Evolutionary conservation across 2,113 vertebrate species (phyloP), one percentile per base, ranked within the genome.

Genomic region (Triplophysa tibetana): DNA sequence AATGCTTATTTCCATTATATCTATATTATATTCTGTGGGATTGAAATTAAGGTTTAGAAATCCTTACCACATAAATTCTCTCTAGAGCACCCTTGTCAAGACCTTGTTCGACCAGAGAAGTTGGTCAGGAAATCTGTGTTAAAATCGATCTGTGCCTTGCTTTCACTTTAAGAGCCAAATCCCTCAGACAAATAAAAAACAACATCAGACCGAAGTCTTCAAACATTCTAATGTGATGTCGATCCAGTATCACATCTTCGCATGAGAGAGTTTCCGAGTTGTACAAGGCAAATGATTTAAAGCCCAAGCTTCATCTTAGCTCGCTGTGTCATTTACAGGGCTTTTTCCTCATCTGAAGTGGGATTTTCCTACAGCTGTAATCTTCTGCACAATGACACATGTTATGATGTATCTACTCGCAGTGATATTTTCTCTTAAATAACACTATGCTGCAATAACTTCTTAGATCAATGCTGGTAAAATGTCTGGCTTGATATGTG

Each of bases 281-380:
- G 70, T 41, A 73, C 29, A 33, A 60, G 70, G 26, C 54, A 73
- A 60, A 73, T 73, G 19, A 73, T 73, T 73, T 60, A 24, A 73
- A 58, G 26, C 52, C 54, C 29, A 60, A 73, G n/a, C 58, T 52
- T 19, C 70, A 38, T 52, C 29, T 41, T 11, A 41, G 19, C 11
- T 24, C 60, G 60, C 19, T 23, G 19, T 21, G 54, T 41, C 54
- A 58, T 23, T 23, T 38, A 38, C 26, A 19, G 17, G 5, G 8
- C 29, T 41, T 70, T 14, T 29, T 70, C 24, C 43, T 50, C 16
- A 70, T 70, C 24, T 29, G 24, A 7, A 19, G 24, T 54, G 48
- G 10, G 17, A 54, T 19, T 70, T 29, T 70, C 9, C 24, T 24
- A 52, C 45, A 54, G 17, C 24, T 29, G 24, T 52, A 54, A 17